Evolutionary conservation across 1,140 invertebrate species (phyloP).

Genomic region (Chlorops oryzae): DNA sequence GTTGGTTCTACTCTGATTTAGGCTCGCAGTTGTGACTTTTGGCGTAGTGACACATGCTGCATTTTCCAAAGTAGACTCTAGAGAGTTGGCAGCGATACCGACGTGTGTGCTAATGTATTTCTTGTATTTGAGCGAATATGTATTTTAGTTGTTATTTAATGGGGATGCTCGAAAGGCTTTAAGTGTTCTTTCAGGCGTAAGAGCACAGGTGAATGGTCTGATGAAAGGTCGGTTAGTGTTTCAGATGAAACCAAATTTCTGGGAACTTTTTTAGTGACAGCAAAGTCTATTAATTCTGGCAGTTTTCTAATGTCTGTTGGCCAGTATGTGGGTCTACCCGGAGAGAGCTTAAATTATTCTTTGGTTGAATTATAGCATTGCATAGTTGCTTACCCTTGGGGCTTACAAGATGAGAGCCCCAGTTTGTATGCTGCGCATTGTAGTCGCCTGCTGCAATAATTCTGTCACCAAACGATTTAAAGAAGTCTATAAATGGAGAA

Average conservation of each 20-base stretch:
- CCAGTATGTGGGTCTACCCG: slow-evolving; percentile 31
- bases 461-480: slow-evolving; percentile 20
- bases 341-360: slow-evolving; percentile 12
- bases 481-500: slow-evolving; percentile 18
- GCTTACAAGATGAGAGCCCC: slow-evolving; percentile 27
- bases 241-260: slow-evolving; percentile 11
- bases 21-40: slow-evolving; percentile 17
- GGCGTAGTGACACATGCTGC: not conserved
- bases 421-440: too few species aligned
- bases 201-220: slow-evolving; percentile 26
- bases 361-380: slow-evolving; percentile 9
- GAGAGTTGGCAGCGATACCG: not conserved
- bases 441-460: slow-evolving; percentile 33
- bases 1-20: not conserved
- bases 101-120: not conserved
- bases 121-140: not conserved
- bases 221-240: slow-evolving; percentile 18
- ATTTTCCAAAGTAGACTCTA: not conserved
- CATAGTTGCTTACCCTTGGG: slow-evolving; percentile 20
- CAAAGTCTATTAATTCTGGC: slow-evolving; percentile 35
- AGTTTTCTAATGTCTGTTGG: slow-evolving; percentile 32
- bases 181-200: not conserved
- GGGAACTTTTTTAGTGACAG: slow-evolving; percentile 17
- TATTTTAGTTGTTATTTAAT: not conserved
- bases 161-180: not conserved